These are phyloP conservation scores for Lanius collurio DNA, from an alignment of 2,113 vertebrate genomes.

Conservation along the genomic window DNA sequence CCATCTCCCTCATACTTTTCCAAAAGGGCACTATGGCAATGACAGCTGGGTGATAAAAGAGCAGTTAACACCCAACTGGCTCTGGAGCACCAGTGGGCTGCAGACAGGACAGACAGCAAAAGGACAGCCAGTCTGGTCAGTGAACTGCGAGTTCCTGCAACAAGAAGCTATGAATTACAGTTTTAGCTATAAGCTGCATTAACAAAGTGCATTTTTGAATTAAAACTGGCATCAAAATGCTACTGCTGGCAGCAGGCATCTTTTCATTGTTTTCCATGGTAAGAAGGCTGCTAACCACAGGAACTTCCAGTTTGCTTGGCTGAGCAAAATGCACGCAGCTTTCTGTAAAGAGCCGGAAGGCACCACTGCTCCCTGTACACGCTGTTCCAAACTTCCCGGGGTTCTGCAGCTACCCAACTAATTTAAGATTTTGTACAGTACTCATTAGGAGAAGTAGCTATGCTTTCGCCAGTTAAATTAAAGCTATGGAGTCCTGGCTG, in stretches of 20 bases:
- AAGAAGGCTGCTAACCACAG: constrained; percentile 30
- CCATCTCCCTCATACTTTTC: background rate
- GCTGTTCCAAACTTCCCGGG: constrained; percentile 22
- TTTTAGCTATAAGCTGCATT: background rate
- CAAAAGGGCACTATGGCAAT: background rate
- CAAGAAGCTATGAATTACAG: background rate
- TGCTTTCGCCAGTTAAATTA: background rate
- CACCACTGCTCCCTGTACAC: constrained; percentile 11
- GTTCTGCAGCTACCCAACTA: background rate
- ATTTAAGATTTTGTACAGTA: constrained; percentile 15
- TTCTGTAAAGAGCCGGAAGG: constrained; percentile 53
- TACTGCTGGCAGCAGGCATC: constrained; percentile 39
- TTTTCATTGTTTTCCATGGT: constrained; percentile 31
- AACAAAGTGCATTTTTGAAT: constrained; percentile 24
- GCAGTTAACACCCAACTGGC: background rate
- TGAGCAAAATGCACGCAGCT: constrained; percentile 32
- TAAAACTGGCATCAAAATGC: constrained; percentile 26
- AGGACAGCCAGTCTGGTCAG: background rate
- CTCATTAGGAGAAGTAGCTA: constrained; percentile 12
- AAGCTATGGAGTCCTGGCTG: background rate
- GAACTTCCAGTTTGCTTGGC: constrained; percentile 56
- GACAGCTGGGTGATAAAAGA: background rate
- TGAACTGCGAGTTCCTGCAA: background rate
- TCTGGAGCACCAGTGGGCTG: background rate
- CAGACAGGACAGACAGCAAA: background rate